Conservation (phyloP, 2,797 vertebrate genomes). For the Coranthus polyacanthus region DNA sequence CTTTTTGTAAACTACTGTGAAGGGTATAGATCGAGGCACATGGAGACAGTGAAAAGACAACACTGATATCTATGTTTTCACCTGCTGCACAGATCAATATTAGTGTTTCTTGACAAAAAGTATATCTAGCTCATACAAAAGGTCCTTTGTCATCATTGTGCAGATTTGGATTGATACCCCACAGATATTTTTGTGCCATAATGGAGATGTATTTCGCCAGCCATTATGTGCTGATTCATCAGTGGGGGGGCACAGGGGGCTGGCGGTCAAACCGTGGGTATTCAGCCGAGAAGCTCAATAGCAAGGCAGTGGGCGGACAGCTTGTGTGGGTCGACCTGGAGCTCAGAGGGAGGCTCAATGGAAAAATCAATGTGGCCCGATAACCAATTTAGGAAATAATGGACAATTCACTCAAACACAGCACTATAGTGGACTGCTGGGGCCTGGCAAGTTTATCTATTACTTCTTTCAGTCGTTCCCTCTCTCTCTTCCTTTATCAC, state of each 20-base stretch:
- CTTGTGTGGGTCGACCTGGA: constrained; percentile 62
- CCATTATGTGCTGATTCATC: constrained; percentile 64
- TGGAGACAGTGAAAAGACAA: constrained; percentile 28
- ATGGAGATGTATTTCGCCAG: constrained; percentile 54
- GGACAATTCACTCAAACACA: constrained; percentile 76
- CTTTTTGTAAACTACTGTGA: constrained; percentile 29
- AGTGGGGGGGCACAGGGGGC: constrained; percentile 9
- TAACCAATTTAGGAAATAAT: constrained; percentile 83
- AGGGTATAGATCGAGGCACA: constrained; percentile 29
- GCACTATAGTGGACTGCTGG: constrained; percentile 55
- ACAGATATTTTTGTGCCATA: constrained; percentile 16
- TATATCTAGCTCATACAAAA: not conserved
- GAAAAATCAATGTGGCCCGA: constrained; percentile 82
- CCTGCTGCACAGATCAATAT: constrained; percentile 25
- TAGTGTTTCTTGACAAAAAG: constrained; percentile 3
- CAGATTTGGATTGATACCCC: constrained; percentile 18
- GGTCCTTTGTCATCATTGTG: not conserved
- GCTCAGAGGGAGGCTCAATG: constrained; percentile 71
- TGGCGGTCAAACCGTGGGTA: constrained; percentile 49
- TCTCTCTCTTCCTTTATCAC: constrained; percentile 20
- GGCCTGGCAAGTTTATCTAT: constrained; percentile 62
- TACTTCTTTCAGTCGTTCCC: constrained; percentile 26
- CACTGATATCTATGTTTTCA: constrained; percentile 40
- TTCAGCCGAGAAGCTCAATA: constrained; percentile 73
- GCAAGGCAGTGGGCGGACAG: constrained; percentile 68